These are phyloP conservation scores for Chaetodon trifascialis DNA, from an alignment of 2,113 vertebrate genomes.

Conservation along the genomic window DNA sequence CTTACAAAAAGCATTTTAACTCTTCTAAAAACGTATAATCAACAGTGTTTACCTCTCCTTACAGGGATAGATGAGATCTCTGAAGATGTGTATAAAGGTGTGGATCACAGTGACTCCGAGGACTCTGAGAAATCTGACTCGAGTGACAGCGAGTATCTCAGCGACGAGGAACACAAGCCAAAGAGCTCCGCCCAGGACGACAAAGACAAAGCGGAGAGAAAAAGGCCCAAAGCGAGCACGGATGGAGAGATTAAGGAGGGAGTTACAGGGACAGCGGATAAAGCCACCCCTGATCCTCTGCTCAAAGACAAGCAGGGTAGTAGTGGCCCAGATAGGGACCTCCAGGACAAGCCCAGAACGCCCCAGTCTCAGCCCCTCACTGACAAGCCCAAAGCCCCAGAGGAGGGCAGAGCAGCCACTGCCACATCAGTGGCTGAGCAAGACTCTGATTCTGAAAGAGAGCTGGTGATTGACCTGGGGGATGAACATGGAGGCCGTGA, in stretches of 20 bases:
- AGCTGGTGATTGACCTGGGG: conserved; percentile 97
- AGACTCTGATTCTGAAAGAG: conserved; percentile 97
- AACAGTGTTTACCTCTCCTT: conserved; percentile 1
- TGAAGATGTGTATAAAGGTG: conserved; percentile 93
- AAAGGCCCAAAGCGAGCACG: conserved; percentile 81
- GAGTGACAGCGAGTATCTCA: conserved; percentile 94
- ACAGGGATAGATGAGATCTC: conserved; percentile 97
- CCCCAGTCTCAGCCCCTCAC: conserved; percentile 81
- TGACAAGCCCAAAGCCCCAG: conserved; percentile 89
- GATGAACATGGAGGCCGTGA: conserved; percentile 93
- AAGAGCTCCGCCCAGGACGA: conserved; percentile 90
- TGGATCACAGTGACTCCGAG: conserved; percentile 95
- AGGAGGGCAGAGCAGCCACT: conserved; percentile 87
- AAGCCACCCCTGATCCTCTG: conserved; percentile 78
- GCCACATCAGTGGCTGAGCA: conserved; percentile 81
- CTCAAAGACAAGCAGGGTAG: conserved; percentile 87
- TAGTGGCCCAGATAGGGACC: conserved; percentile 86
- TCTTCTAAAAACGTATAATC: neutral
- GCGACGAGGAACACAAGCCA: conserved; percentile 93
- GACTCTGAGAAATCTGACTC: conserved; percentile 97
- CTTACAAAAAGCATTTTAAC: neutral
- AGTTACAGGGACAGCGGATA: conserved; percentile 82
- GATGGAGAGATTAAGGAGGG: conserved; percentile 88
- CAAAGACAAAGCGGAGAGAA: conserved; percentile 83
- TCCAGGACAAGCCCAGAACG: conserved; percentile 88